These are phyloP conservation scores for Linnaemya vulpina DNA, from an alignment of 2,888 invertebrate genomes.

Conservation along the genomic window DNA sequence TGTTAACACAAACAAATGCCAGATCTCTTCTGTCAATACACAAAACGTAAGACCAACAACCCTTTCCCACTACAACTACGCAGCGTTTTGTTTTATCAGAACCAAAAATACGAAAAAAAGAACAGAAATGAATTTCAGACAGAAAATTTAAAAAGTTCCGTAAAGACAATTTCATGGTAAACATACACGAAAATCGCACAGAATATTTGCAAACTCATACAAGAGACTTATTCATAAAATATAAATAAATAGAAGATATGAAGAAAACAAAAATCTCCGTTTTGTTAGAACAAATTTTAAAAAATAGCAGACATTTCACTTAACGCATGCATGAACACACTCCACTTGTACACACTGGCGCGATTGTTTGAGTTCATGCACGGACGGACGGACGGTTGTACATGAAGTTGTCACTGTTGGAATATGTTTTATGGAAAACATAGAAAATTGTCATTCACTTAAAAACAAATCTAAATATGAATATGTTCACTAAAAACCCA, in stretches of 20 bases:
- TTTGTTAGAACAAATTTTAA: constrained; percentile 43
- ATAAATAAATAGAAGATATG: constrained; percentile 48
- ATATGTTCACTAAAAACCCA: constrained; percentile 35
- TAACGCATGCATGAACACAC: constrained; percentile 68
- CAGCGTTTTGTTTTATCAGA: not conserved
- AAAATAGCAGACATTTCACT: constrained; percentile 63
- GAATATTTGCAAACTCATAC: constrained; percentile 35
- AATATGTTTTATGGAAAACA: constrained; percentile 22
- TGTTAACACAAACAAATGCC: constrained; percentile 66
- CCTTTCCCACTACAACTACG: constrained; percentile 32
- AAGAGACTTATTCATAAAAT: constrained; percentile 12
- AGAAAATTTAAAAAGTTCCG: constrained; percentile 59
- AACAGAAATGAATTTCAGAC: constrained; percentile 24
- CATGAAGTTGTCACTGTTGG: constrained; percentile 37
- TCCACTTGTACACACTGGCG: constrained; percentile 32
- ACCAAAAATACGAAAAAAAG: not conserved
- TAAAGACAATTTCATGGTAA: constrained; percentile 70
- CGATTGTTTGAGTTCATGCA: constrained; percentile 35
- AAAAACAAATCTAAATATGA: constrained; percentile 67
- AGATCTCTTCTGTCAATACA: constrained; percentile 61
- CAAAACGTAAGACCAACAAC: constrained; percentile 45
- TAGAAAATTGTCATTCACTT: constrained; percentile 57
- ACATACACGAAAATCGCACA: constrained; percentile 50
- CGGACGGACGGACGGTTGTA: constrained; percentile 39
- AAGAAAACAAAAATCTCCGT: constrained; percentile 49